Base-by-base conservation (phyloP, 2,797 vertebrate genomes). In the Cyprinodon diabolis region DNA sequence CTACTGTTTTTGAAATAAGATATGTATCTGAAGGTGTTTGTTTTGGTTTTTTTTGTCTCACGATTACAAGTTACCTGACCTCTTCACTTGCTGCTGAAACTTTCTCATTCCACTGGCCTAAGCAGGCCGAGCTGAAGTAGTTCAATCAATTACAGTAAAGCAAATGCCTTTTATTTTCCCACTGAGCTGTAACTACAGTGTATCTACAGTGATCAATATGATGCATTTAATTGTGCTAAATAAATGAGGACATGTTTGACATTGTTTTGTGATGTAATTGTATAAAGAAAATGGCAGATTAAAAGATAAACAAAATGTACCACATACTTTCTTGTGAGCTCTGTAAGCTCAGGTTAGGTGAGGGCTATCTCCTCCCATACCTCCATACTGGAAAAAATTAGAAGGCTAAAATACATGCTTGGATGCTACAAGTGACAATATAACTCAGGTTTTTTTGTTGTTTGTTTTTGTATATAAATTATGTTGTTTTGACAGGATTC, bases 191-290 rank as follows among this genome's bases (percentile, higher is more conserved):
- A 15, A 30, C n/a, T 15, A 35, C 56, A 35, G 48, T 47, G 47
- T 23, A 48, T 57, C 60, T 74, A 49, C 45, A 76, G 6, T 66
- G 49, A 49, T 71, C 15, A n/a, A 2, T 37, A 66, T 40, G 72
- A 15, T 35, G 56, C 35, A 19, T 30, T 25, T 21, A 2, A 47
- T 30, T 30, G 30, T 45, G n/a, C 37, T 43, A 17, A 49, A 30
- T n/a, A 3, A 58, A 15, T 56, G 35, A 11, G 1, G 11, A 65
- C 10, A 14, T 74, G 71, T 57, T 30, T 62, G 8, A 47, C 40
- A 12, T 25, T 4, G 10, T 71, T 71, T 25, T 23, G 52, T 6
- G 47, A 17, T 45, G 40, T 60, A 25, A 48, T 62, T 37, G 19
- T 60, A 21, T 14, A 68, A 52, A 9, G 23, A 25, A 48, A 62